Percentiles rank a stretch among this genome's conserved stretches.
Evolutionary conservation across 2,888 invertebrate genomes (phyloP).

Genomic region (Drosophila trichaetosa): DNA sequence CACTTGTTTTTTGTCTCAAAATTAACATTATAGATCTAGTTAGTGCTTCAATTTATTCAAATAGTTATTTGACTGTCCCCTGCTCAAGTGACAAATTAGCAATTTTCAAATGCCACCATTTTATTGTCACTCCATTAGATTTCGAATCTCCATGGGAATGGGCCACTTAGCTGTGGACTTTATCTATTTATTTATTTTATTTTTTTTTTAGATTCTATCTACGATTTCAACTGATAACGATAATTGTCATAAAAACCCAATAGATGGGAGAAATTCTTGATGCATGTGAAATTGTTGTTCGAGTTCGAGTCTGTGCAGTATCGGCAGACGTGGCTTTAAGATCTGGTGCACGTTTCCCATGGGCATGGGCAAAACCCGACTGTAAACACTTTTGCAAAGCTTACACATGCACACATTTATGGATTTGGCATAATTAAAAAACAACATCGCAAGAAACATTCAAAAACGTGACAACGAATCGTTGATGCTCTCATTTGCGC

Average conservation of each 20-base stretch:
- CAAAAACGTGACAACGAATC: not conserved
- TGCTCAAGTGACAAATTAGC: not conserved
- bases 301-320: not conserved
- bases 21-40: conserved; percentile 49
- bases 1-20: conserved; percentile 29
- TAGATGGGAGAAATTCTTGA: not conserved
- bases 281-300: not conserved
- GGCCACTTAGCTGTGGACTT: not conserved
- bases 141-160: no score
- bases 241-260: not conserved
- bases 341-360: conserved; percentile 52
- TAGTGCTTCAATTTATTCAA: not conserved
- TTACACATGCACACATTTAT: conserved; percentile 21
- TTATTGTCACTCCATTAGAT: no score
- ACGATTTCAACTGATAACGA: not conserved
- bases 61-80: not conserved
- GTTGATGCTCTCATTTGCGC: conserved; percentile 14
- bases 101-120: no score
- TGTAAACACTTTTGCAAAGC: conserved; percentile 19
- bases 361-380: conserved; percentile 40
- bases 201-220: not conserved
- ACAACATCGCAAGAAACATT: conserved; percentile 19
- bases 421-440: conserved; percentile 37
- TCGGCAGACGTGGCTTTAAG: conserved; percentile 8
- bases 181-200: not conserved